Conservation (phyloP, 1,140 invertebrate genomes). For the Zaprionus africanus region DNA sequence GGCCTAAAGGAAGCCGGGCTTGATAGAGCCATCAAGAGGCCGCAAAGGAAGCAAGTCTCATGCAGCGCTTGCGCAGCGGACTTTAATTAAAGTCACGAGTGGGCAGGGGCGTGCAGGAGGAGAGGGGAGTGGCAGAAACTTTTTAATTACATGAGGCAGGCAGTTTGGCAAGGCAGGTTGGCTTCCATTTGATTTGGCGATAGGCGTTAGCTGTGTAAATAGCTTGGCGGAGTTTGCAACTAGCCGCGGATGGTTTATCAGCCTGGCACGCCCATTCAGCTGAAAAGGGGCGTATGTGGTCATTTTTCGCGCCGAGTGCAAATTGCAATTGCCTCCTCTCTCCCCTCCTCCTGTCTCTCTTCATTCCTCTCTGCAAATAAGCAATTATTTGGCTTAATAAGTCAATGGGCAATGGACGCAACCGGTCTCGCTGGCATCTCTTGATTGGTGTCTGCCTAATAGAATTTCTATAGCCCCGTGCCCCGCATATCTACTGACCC, state of each 20-base stretch:
- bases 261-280: constrained; percentile 43
- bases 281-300: constrained; percentile 67
- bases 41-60: not conserved
- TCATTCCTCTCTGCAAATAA: constrained; percentile 63
- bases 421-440: constrained; percentile 46
- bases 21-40: constrained; percentile 44
- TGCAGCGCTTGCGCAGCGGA: constrained; percentile 33
- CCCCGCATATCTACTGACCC: not conserved
- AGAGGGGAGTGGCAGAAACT: constrained; percentile 1
- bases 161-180: not conserved
- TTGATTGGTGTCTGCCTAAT: constrained; percentile 59
- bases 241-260: constrained; percentile 55
- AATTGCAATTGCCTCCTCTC: constrained; percentile 53
- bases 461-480: constrained; percentile 52
- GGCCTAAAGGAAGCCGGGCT: not conserved
- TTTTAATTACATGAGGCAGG: constrained; percentile 49
- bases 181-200: constrained; percentile 50
- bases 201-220: constrained; percentile 62
- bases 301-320: constrained; percentile 76
- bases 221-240: constrained; percentile 21
- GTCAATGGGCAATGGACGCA: constrained; percentile 63
- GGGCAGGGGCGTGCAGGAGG: not conserved
- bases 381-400: constrained; percentile 82
- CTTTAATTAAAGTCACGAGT: constrained; percentile 72
- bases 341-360: not conserved